These are phyloP conservation scores for Atrichornis clamosus DNA, from an alignment of 2,113 vertebrate species.

Conservation along the genomic window DNA sequence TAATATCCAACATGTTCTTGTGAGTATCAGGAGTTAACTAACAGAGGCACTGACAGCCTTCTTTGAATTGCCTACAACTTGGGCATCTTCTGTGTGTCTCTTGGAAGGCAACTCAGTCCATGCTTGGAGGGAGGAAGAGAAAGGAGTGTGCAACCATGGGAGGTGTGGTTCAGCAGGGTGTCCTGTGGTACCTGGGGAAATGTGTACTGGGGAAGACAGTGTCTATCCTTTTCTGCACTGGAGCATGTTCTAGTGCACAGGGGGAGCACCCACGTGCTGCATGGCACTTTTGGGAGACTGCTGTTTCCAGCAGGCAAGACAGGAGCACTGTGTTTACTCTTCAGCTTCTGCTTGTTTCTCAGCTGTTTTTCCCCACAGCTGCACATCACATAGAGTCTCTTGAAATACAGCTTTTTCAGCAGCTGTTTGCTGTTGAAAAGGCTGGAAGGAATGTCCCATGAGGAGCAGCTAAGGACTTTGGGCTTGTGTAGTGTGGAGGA, in stretches of 20 bases:
- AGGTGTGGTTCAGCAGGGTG: not conserved
- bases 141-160: not conserved
- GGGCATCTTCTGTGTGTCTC: accelerated
- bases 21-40: not conserved
- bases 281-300: not conserved
- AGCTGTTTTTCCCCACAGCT: not conserved
- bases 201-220: not conserved
- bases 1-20: not conserved
- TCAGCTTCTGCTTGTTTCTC: not conserved
- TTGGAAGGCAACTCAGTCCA: not conserved
- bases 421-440: not conserved
- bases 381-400: not conserved
- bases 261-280: not conserved
- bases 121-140: not conserved
- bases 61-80: not conserved
- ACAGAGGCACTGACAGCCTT: not conserved
- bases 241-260: not conserved
- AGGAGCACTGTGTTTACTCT: not conserved
- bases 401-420: not conserved
- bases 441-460: not conserved
- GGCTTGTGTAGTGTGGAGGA: not conserved
- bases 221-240: not conserved
- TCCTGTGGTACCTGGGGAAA: not conserved
- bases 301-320: not conserved
- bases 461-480: not conserved